phyloP scores from a whole-genome alignment of 2,113 vertebrate species.

The Anas platyrhynchos region DNA sequence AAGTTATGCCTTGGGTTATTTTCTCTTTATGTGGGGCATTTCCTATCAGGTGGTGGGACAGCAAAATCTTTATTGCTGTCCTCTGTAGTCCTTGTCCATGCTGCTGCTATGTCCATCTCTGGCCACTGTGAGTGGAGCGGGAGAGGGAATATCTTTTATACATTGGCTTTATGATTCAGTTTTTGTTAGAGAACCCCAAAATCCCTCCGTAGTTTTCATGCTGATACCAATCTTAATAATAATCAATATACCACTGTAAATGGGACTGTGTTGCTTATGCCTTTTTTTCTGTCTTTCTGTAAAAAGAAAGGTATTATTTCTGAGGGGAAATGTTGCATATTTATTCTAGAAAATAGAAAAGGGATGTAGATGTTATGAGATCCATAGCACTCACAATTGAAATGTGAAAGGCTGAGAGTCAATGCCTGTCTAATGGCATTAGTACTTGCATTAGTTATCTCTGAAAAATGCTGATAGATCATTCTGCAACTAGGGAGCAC shows the following conservation, averaged over 20 bases:
- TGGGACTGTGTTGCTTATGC: neutral
- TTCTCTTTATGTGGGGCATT: neutral
- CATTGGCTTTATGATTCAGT: neutral
- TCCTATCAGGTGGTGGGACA: neutral
- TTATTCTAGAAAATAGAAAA: neutral
- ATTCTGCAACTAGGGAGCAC: neutral
- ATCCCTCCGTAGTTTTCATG: neutral
- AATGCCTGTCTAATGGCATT: neutral
- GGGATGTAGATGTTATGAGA: neutral
- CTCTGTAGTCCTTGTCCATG: neutral
- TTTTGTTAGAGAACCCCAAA: neutral
- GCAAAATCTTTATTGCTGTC: neutral
- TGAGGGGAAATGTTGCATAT: neutral
- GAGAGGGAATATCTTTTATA: neutral
- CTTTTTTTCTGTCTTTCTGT: neutral
- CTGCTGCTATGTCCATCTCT: neutral
- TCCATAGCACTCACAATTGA: rapidly evolving
- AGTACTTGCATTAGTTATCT: neutral
- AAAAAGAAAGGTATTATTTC: neutral
- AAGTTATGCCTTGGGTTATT: neutral
- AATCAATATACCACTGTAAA: neutral
- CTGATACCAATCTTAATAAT: neutral
- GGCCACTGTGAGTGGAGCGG: neutral
- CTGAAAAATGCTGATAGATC: neutral
- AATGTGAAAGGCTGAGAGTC: neutral